Base-by-base conservation (phyloP, 2,888 invertebrate species). In the Tridacna crocea region DNA sequence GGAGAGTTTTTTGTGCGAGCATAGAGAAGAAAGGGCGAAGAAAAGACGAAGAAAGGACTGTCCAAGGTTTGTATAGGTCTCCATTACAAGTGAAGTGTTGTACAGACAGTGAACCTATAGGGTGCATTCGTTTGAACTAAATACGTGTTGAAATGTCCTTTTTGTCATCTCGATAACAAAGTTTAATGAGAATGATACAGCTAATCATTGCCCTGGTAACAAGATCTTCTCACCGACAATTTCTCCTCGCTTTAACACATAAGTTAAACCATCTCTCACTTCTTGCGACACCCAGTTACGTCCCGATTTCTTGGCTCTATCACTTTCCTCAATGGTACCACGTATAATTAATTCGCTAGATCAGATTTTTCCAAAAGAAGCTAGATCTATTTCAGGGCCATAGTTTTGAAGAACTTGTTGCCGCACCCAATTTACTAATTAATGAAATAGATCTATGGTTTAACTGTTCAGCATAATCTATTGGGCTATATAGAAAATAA, bases 171-270 rank as follows among this genome's bases (percentile, higher is more conserved):
- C 63, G 72, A 80, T 83, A 80, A 83, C 82, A 46, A 77, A 26
- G 51, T 70, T 27, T 86, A 86, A 84, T 84, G 82, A 80, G 83
- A 82, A 84, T 80, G 84, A 82, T 83, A 84, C 55, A 83, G 86
- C 86, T 86, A 86, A 86, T 86, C 86, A 86, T 79, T 73, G 79
- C 68, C 47, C 75, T 36, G 36, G 75, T 86, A 86, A 86, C 83
- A 82, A 84, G 86, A 86, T 86, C 82, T 82, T 84, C 86, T 79
- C 83, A 70, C 82, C 65, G 72, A 63, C 84, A 76, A 80, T 77
- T n/a, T 81, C 78, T 73, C 82, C 66, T 83, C 82, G 19, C 82
- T 70, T 70, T 70, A 51, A 70, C 70, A 70, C 70, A 70, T 70
- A 61, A n/a, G 61, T n/a, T n/a, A 24, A n/a, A 61, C 61, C 22